Conservation (phyloP, 2,113 vertebrate genomes). For the Ploceus nigricollis region DNA sequence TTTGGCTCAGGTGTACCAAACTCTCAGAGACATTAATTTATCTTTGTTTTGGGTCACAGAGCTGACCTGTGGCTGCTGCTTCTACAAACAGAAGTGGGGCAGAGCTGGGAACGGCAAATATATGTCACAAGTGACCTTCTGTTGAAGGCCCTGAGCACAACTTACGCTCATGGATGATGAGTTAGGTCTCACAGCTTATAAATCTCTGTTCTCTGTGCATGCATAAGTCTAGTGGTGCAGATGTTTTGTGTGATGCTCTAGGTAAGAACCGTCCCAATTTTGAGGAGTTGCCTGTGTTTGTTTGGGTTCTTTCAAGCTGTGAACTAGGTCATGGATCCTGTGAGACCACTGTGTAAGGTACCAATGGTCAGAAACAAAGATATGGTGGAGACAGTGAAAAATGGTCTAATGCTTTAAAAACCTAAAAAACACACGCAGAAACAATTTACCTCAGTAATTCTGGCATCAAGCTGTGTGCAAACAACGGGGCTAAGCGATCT, state of each 20-base stretch:
- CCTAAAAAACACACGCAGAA: neutral
- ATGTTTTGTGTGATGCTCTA: rapidly evolving
- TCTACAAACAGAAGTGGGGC: neutral
- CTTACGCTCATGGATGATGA: neutral
- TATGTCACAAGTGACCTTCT: neutral
- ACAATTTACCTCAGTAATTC: neutral
- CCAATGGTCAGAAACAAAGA: neutral
- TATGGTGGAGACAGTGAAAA: neutral
- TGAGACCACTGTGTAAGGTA: neutral
- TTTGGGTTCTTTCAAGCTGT: neutral
- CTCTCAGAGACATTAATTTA: neutral
- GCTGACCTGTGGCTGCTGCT: neutral
- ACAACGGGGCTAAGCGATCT: neutral
- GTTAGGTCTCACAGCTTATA: neutral
- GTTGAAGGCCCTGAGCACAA: neutral
- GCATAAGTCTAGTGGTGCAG: neutral
- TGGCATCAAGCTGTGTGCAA: neutral
- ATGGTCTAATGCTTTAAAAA: neutral
- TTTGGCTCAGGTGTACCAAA: neutral
- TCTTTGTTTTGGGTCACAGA: neutral
- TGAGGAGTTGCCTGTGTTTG: neutral
- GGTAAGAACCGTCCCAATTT: neutral
- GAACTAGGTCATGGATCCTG: neutral
- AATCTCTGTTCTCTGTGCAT: neutral
- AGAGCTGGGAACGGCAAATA: neutral